phyloP scores from a whole-genome alignment of 2,888 invertebrate species.

The Gastrophysa polygoni region DNA sequence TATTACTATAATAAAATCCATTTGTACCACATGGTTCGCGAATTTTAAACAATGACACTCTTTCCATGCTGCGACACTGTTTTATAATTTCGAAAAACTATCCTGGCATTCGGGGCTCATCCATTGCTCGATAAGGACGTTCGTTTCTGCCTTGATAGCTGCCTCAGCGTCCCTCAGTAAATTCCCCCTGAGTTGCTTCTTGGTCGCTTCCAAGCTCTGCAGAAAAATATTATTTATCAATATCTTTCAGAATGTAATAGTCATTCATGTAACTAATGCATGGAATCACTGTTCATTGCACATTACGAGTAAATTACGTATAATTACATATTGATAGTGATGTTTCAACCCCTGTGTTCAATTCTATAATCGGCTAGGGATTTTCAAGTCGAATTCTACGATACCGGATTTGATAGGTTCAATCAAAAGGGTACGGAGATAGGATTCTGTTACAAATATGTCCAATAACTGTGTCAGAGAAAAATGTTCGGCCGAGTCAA shows the following conservation, averaged over 20 bases:
- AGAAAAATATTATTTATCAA: too few species aligned
- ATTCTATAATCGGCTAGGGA: too few species aligned
- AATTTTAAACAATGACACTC: conserved; percentile 5
- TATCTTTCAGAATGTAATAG: too few species aligned
- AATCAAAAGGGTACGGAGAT: too few species aligned
- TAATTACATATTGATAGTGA: not conserved
- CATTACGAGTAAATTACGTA: not conserved
- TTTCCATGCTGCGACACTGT: not conserved
- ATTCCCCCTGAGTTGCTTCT: conserved; percentile 64
- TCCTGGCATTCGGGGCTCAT: conserved; percentile 73
- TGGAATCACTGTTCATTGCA: too few species aligned
- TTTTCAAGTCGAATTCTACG: too few species aligned
- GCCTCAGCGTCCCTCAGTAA: conserved; percentile 64
- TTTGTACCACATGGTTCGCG: conserved; percentile 39
- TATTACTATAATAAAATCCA: conserved; percentile 34
- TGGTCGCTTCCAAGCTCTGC: conserved; percentile 70
- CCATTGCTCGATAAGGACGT: conserved; percentile 76
- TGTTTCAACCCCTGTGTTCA: too few species aligned
- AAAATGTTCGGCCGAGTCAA: too few species aligned
- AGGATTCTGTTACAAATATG: too few species aligned
- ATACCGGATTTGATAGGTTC: too few species aligned
- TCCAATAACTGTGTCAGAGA: too few species aligned
- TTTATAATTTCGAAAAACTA: conserved; percentile 44
- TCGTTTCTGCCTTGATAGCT: conserved; percentile 70
- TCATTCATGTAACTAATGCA: not conserved